Conservation (phyloP, 2,113 vertebrate genomes). For the Alces alces region DNA sequence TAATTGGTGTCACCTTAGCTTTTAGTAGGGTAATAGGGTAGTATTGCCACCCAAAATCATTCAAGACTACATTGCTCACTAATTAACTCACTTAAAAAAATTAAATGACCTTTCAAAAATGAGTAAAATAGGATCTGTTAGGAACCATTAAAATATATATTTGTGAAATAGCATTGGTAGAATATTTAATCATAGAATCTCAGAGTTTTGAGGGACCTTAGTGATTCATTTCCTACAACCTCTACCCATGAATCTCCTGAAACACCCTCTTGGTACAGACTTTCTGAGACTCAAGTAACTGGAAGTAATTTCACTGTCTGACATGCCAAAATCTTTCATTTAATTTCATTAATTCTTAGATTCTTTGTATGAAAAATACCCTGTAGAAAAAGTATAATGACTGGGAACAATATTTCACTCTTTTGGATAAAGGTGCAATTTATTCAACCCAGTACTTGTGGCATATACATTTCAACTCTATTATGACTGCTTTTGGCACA, state of each 20-base stretch:
- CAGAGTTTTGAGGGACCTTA: not conserved
- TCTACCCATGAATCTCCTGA: not conserved
- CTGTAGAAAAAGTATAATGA: not conserved
- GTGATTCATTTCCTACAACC: not conserved
- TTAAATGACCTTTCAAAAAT: slow-evolving; percentile 61
- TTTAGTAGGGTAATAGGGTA: slow-evolving; percentile 61
- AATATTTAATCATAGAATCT: not conserved
- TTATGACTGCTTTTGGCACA: not conserved
- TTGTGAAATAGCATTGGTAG: not conserved
- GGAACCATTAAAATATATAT: not conserved
- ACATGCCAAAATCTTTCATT: not conserved
- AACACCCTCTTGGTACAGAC: not conserved
- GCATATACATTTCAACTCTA: not conserved
- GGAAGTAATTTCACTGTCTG: not conserved
- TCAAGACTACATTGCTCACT: slow-evolving; percentile 59
- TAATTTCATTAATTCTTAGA: not conserved
- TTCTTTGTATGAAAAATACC: not conserved
- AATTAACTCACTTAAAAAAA: slow-evolving; percentile 72
- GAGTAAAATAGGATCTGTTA: slow-evolving; percentile 48
- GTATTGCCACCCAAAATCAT: slow-evolving; percentile 69
- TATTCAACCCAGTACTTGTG: not conserved
- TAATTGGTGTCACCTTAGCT: slow-evolving; percentile 75
- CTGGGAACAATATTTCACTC: not conserved
- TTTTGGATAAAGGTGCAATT: not conserved
- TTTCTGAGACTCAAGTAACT: not conserved